Evolutionary conservation across 2,888 invertebrate species (phyloP).

Genomic region (Chalcis sispes): DNA sequence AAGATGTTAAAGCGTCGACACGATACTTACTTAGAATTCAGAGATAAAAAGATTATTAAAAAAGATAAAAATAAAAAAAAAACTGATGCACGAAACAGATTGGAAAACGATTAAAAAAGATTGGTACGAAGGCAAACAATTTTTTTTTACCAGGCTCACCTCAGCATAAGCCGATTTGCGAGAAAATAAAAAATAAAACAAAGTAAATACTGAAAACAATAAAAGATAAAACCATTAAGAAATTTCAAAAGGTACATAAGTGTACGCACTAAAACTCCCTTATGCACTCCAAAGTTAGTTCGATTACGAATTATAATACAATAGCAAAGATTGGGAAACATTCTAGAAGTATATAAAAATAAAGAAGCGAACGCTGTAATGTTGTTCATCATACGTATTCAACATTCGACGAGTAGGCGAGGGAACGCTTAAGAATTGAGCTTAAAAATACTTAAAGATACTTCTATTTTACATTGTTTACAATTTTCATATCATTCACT

Average conservation of each 20-base stretch:
- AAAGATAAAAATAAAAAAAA: neutral
- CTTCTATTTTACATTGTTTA: conserved; percentile 47
- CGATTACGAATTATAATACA: conserved; percentile 9
- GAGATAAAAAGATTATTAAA: neutral
- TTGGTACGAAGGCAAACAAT: neutral
- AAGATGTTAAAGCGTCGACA: conserved; percentile 33
- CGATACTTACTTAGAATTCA: conserved; percentile 14
- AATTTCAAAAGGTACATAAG: neutral
- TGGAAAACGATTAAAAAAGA: neutral
- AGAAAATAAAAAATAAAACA: neutral
- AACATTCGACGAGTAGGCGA: conserved; percentile 16
- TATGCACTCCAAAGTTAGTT: conserved; percentile 22
- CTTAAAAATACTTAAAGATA: conserved; percentile 33
- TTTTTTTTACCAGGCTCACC: conserved; percentile 13
- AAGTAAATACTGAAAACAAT: neutral
- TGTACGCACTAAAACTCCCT: conserved; percentile 11
- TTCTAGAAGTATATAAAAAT: conserved; percentile 51
- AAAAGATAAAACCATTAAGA: neutral
- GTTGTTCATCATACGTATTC: conserved; percentile 39
- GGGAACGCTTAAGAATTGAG: conserved; percentile 44
- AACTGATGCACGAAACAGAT: neutral
- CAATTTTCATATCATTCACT: conserved; percentile 46
- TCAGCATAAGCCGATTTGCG: conserved; percentile 4
- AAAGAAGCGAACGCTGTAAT: conserved; percentile 46
- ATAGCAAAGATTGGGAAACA: conserved; percentile 40